Conservation (phyloP, 2,888 invertebrate species). For the Eueremaeus valkanovi region DNA sequence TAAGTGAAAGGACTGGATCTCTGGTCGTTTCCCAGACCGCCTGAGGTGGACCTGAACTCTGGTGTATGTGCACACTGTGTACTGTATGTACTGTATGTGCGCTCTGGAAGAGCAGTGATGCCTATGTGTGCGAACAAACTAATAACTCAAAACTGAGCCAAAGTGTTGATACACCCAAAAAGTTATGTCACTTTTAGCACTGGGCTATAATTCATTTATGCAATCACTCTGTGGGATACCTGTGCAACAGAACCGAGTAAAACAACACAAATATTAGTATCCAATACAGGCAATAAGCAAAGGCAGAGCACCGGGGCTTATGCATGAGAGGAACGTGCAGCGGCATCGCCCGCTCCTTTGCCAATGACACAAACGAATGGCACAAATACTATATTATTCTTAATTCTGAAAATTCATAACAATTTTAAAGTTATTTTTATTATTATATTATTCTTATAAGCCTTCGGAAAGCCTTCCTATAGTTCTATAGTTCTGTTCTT, state of each 20-base stretch:
- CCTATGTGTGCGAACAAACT: not conserved
- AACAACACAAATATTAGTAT: conserved; percentile 2
- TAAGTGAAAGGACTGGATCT: conserved; percentile 13
- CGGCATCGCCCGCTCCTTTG: not conserved
- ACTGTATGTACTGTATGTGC: not conserved
- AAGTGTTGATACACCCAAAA: conserved; percentile 39
- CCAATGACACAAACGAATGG: not conserved
- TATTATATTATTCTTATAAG: not conserved
- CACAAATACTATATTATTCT: not conserved
- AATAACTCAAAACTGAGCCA: not conserved
- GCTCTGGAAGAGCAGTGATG: not conserved
- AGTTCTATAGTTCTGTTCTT: not conserved
- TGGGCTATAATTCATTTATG: conserved; percentile 37
- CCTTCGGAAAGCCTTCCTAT: too few species aligned
- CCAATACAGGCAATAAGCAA: not conserved
- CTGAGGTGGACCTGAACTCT: not conserved
- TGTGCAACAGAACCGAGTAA: not conserved
- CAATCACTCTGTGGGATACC: conserved; percentile 30
- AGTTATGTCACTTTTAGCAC: conserved; percentile 39
- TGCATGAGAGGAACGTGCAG: not conserved
- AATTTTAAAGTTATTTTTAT: not conserved
- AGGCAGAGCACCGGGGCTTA: not conserved
- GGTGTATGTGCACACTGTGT: not conserved
- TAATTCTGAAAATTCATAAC: not conserved
- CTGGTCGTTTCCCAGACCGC: not conserved